These are phyloP conservation scores for Pammene fasciana DNA, from an alignment of 2,888 invertebrate genomes.

Conservation along the genomic window DNA sequence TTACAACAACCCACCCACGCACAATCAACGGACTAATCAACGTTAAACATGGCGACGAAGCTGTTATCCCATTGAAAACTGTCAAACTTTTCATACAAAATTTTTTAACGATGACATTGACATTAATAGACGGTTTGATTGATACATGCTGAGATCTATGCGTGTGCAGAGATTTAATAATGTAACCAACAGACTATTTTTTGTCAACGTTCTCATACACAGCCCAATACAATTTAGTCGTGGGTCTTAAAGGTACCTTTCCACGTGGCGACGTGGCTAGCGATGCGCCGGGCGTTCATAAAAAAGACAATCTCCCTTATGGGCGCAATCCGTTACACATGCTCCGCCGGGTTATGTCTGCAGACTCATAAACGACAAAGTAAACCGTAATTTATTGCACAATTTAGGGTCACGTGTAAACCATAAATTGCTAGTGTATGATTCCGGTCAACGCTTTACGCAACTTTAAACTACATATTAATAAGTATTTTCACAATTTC, in stretches of 20 bases:
- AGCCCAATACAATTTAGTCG: no score
- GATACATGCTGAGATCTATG: no score
- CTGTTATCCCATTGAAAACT: no score
- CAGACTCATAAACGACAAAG: constrained; percentile 82
- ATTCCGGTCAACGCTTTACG: not conserved
- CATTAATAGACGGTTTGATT: no score
- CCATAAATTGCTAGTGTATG: constrained; percentile 73
- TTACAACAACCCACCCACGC: no score
- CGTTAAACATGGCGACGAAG: no score
- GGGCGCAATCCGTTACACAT: constrained; percentile 82
- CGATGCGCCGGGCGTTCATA: constrained; percentile 69
- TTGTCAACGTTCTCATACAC: no score
- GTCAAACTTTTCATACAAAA: no score
- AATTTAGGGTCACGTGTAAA: constrained; percentile 79
- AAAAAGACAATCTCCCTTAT: constrained; percentile 84
- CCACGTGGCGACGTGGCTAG: not conserved
- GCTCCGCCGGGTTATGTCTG: constrained; percentile 77
- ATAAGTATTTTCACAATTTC: not conserved
- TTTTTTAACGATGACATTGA: no score
- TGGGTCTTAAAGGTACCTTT: not conserved
- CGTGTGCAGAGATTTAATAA: no score
- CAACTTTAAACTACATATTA: not conserved
- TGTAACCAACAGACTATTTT: no score
- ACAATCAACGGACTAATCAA: no score
- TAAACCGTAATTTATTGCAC: constrained; percentile 81